phyloP scores from a whole-genome alignment of 64 coral and sea anemone species.

The Dendronephthya gigantea region DNA sequence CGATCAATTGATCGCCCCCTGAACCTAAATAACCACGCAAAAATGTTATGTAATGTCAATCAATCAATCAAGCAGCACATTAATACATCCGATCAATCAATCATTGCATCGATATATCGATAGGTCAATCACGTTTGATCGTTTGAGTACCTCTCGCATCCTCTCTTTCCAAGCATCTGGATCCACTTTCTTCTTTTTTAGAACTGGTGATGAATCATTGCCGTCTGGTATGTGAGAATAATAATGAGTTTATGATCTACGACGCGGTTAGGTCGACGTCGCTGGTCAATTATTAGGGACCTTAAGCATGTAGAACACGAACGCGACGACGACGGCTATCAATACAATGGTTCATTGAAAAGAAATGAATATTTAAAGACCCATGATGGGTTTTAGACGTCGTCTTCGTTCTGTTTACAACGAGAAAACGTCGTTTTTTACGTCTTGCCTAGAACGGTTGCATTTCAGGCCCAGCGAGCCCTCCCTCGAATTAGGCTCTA shows the following conservation, averaged over 20 bases:
- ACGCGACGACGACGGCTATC: too few species aligned
- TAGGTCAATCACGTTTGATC: background rate
- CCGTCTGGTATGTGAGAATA: background rate
- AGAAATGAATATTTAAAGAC: too few species aligned
- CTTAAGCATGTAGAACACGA: background rate
- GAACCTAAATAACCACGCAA: conserved; percentile 46
- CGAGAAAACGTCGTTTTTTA: too few species aligned
- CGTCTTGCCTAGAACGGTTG: too few species aligned
- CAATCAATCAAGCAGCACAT: background rate
- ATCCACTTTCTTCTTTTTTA: background rate
- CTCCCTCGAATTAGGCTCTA: too few species aligned
- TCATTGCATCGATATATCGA: background rate
- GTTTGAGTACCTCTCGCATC: conserved; percentile 74
- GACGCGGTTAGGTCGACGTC: too few species aligned
- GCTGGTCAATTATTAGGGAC: too few species aligned
- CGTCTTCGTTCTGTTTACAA: too few species aligned
- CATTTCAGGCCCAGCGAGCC: too few species aligned
- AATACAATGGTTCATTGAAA: too few species aligned
- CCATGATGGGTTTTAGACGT: too few species aligned
- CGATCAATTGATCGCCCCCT: conserved; percentile 42
- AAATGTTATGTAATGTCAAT: background rate
- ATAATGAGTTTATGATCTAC: too few species aligned
- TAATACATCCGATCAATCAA: background rate
- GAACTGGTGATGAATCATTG: background rate
- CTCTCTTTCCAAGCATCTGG: conserved; percentile 51